Percentiles rank a stretch among this genome's conserved stretches.
These are phyloP conservation scores for Heliothis peltigera DNA, from an alignment of 2,888 invertebrate genomes.

Conservation along the genomic window DNA sequence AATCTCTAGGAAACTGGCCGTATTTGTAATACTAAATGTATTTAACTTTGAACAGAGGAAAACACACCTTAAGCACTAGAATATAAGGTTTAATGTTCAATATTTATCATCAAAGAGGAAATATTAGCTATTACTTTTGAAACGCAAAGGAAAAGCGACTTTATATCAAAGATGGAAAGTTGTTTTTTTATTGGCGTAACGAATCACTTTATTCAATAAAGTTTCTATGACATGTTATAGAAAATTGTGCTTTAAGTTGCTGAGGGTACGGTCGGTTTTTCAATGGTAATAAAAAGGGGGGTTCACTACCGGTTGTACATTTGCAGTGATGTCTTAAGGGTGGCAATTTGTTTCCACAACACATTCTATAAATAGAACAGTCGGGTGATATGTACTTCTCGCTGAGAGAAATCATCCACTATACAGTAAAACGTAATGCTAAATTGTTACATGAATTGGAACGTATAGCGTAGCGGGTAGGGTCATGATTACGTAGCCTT, in stretches of 20 bases:
- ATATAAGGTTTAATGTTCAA: conserved; percentile 13
- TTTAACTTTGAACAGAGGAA: conserved; percentile 31
- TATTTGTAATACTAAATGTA: conserved; percentile 49
- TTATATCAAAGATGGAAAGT: background rate
- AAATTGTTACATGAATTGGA: background rate
- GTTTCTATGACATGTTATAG: conserved; percentile 38
- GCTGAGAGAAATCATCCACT: background rate
- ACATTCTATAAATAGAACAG: conserved; percentile 61
- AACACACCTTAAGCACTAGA: accelerated
- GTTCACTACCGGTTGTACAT: conserved; percentile 72
- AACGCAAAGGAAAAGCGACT: conserved; percentile 21
- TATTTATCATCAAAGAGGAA: conserved; percentile 31
- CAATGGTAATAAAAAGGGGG: conserved; percentile 71
- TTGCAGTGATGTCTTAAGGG: conserved; percentile 74
- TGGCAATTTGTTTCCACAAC: conserved; percentile 75
- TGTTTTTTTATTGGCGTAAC: conserved; percentile 6
- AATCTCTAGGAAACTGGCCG: conserved; percentile 50
- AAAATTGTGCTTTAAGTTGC: conserved; percentile 49
- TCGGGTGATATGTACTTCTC: conserved; percentile 30
- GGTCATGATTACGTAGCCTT: background rate
- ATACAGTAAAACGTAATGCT: background rate
- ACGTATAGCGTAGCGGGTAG: conserved; percentile 1
- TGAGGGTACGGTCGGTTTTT: conserved; percentile 61
- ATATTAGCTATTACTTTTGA: conserved; percentile 43
- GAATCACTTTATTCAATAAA: conserved; percentile 67